Conservation (phyloP, 2,888 invertebrate genomes). For the Drosophila algonquin region DNA sequence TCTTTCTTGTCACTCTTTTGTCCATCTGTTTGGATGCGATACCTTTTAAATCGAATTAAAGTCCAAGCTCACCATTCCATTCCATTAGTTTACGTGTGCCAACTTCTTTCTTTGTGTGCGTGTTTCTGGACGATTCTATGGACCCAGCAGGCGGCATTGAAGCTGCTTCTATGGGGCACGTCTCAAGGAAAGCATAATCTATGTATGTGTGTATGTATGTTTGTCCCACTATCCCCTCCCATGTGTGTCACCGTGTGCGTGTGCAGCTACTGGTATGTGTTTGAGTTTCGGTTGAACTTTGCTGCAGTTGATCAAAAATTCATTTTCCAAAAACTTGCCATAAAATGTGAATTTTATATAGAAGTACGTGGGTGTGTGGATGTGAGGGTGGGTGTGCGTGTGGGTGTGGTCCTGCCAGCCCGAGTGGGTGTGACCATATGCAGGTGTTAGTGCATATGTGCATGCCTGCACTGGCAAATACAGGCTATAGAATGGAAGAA, state of each 20-base stretch:
- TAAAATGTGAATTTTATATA: conserved; percentile 71
- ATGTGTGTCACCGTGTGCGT: conserved; percentile 4
- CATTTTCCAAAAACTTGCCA: conserved; percentile 79
- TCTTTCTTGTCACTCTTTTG: conserved; percentile 4
- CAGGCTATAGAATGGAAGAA: too few species aligned
- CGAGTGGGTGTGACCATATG: not conserved
- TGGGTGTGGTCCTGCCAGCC: conserved; percentile 1
- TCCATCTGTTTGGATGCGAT: not conserved
- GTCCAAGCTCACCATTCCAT: conserved; percentile 3
- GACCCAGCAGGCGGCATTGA: conserved; percentile 47
- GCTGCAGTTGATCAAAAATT: conserved; percentile 80
- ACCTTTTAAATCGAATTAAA: conserved; percentile 4
- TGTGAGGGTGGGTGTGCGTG: conserved; percentile 26
- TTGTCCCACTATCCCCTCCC: not conserved
- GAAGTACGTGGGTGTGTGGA: not conserved
- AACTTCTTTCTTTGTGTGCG: conserved; percentile 56
- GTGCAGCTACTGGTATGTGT: conserved; percentile 4
- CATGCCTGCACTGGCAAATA: too few species aligned
- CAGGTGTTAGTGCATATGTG: not conserved
- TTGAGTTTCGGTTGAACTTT: conserved; percentile 66
- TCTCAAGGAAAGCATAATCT: conserved; percentile 37
- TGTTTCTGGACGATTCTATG: not conserved
- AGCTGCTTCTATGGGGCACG: conserved; percentile 54
- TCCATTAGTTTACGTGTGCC: not conserved
- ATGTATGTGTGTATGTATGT: not conserved